Evolutionary conservation across 1,140 invertebrate species (phyloP).

Genomic region (Megathymus violae): DNA sequence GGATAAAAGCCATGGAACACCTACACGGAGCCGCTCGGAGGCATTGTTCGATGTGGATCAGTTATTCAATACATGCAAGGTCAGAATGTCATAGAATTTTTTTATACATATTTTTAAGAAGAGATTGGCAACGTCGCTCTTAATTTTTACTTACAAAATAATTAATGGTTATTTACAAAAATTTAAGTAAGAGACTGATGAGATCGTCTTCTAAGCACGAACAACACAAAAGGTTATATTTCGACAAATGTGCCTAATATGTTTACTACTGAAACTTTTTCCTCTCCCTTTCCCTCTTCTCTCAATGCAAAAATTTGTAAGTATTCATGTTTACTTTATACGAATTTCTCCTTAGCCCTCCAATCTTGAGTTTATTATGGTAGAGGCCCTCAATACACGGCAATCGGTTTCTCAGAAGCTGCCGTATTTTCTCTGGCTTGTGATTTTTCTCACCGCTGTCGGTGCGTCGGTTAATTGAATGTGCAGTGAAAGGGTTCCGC

Average conservation of each 20-base stretch:
- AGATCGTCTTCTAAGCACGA: too few relatives aligned
- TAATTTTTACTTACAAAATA: too few relatives aligned
- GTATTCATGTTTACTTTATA: background rate
- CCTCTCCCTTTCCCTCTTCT: too few relatives aligned
- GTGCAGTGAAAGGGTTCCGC: slow-evolving; percentile 50
- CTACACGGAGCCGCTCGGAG: slow-evolving; percentile 12
- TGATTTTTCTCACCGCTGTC: slow-evolving; percentile 51
- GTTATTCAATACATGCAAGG: background rate
- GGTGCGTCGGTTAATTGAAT: slow-evolving; percentile 55
- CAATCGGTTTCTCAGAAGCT: slow-evolving; percentile 24
- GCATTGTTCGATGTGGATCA: slow-evolving; percentile 19
- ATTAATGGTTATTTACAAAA: too few relatives aligned
- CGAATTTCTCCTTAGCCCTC: slow-evolving; percentile 9
- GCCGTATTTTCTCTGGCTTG: slow-evolving; percentile 30
- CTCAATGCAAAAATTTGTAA: background rate
- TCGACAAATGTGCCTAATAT: too few relatives aligned
- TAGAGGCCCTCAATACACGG: slow-evolving; percentile 11
- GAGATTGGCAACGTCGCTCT: too few relatives aligned
- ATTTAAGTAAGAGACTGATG: too few relatives aligned
- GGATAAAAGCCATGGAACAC: slow-evolving; percentile 25
- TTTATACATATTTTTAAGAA: background rate
- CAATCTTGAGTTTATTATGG: slow-evolving; percentile 15
- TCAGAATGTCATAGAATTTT: slow-evolving; percentile 10
- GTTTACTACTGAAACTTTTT: too few relatives aligned
- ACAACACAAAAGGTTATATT: too few relatives aligned